phyloP scores from a whole-genome alignment of 2,113 vertebrate genomes.

The Tenrec ecaudatus region DNA sequence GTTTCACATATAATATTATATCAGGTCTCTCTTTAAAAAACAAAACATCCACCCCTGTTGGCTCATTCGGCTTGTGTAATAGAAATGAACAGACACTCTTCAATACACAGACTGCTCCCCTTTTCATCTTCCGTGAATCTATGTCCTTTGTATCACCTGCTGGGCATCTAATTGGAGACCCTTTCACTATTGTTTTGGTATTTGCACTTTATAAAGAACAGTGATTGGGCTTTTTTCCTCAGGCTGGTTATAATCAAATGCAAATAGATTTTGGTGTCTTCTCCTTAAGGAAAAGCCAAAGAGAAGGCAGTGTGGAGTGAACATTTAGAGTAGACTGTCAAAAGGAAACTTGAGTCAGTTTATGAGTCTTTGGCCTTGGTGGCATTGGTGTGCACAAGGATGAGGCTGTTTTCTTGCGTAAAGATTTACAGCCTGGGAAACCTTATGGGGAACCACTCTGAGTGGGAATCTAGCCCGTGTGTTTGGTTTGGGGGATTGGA shows the following conservation, averaged over 20 bases:
- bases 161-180: neutral
- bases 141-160: neutral
- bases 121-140: too few relatives aligned
- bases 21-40: neutral
- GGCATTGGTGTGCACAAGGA: too few relatives aligned
- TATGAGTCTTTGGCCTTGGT: neutral
- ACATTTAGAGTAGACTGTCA: neutral
- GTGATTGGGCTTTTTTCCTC: neutral
- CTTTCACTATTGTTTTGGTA: neutral
- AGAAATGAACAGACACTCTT: neutral
- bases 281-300: neutral
- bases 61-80: neutral
- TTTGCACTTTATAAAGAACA: conserved; percentile 10
- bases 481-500: too few relatives aligned
- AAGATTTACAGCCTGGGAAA: too few relatives aligned
- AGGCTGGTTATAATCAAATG: neutral
- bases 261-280: neutral
- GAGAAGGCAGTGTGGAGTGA: neutral
- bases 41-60: neutral
- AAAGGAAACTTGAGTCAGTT: neutral
- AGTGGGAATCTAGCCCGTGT: too few relatives aligned
- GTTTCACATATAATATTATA: neutral
- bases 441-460: too few relatives aligned
- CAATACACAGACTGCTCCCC: neutral
- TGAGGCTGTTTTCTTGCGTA: too few relatives aligned